A percentile compares a stretch with the other conserved stretches of the same genome.
Evolutionary conservation across 2,797 vertebrate genomes (phyloP).

Genomic region (Oreochromis mossambicus): DNA sequence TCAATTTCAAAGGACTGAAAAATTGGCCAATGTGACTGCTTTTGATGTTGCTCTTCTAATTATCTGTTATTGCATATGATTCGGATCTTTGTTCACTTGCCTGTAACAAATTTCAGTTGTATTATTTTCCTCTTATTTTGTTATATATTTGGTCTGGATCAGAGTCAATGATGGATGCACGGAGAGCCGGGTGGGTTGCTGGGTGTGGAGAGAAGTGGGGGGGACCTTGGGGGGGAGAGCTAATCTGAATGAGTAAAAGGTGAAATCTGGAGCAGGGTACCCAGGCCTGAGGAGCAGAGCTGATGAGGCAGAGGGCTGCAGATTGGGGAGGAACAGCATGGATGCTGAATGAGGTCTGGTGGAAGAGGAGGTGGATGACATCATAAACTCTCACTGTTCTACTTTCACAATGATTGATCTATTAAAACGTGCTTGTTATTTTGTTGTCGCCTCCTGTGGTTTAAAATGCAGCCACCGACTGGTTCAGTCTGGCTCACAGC

Average conservation of each 20-base stretch:
- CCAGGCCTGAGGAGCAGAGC: background rate
- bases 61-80: background rate
- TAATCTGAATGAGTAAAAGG: background rate
- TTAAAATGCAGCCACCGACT: background rate
- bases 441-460: background rate
- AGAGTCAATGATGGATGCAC: background rate
- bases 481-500: background rate
- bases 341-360: background rate
- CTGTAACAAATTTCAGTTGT: background rate
- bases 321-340: background rate
- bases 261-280: background rate
- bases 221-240: background rate
- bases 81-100: background rate
- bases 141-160: background rate
- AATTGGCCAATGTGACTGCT: background rate
- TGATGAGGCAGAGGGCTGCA: background rate
- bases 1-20: background rate
- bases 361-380: background rate
- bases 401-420: fast-evolving
- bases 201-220: fast-evolving
- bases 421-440: background rate
- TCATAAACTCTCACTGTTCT: background rate
- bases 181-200: background rate
- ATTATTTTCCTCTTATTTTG: background rate
- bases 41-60: background rate